Evolutionary conservation across 2,113 vertebrate species (phyloP), one percentile per base, ranked within the genome.

Genomic region (Collichthys lucidus): DNA sequence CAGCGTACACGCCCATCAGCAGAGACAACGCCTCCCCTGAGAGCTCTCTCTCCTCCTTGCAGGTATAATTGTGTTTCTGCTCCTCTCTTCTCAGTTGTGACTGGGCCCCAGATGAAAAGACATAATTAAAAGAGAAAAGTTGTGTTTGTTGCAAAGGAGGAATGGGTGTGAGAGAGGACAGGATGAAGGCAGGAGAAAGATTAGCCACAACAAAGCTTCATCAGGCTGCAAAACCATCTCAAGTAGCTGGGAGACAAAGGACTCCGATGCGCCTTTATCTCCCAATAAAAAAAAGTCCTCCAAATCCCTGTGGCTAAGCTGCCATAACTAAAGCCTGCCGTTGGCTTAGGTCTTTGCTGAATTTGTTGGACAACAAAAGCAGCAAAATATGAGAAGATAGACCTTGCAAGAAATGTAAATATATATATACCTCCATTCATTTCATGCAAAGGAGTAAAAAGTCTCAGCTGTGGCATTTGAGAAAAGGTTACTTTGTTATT

Each of bases 101-200:
- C 84, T 84, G 80, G 83, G 79, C 72, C 62, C 74, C 86, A 77
- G 79, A 90, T 89, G 87, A 92, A 92, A 91, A 91, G 77, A 53
- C 79, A 74, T 86, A 90, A 92, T 93, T 93, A 90, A 92, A 91
- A 90, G 78, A 80, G 76, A 88, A 84, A 92, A 91, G 88, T 92
- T 90, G 81, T 88, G 84, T 90, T 92, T 88, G 80, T 82, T 52
- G 44, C 50, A 65, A 64, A 70, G 78, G 35, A 61, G 62, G 64
- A 69, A 56, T 31, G 67, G 74, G 29, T 78, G 56, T 55, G 63
- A 31, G 56, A 67, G 55, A 81, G 75, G 77, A 87, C 66, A 62
- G 55, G 44, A 81, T 76, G 68, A 78, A 87, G 84, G 70, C 31
- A 50, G 74, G 50, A 80, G 67, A 82, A 74, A 87, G 89, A 91